Conservation (phyloP, 2,888 invertebrate genomes). For the Carabus problematicus region DNA sequence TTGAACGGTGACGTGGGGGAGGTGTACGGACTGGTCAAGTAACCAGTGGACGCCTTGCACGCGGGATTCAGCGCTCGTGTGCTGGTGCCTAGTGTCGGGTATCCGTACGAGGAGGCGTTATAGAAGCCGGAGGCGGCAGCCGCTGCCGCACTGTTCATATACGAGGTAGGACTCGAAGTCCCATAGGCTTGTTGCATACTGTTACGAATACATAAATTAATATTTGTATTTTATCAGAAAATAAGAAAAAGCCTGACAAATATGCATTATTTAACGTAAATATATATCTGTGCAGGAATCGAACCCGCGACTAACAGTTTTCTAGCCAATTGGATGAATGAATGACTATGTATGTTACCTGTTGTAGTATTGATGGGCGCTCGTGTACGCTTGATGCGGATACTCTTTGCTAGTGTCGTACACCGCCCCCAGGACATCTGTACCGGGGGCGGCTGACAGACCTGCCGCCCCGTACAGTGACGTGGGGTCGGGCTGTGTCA, state of each 20-base stretch:
- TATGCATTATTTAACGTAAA: too few species aligned
- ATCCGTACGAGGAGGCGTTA: conserved; percentile 57
- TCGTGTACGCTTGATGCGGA: conserved; percentile 65
- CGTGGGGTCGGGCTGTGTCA: conserved; percentile 54
- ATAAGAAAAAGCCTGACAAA: not conserved
- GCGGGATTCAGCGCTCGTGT: conserved; percentile 58
- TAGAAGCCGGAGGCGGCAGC: conserved; percentile 57
- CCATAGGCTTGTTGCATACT: conserved; percentile 62
- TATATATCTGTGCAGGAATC: not conserved
- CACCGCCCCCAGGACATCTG: conserved; percentile 52
- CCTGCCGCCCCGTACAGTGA: conserved; percentile 58
- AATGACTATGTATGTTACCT: too few species aligned
- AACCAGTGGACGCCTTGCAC: conserved; percentile 65
- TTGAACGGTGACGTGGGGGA: conserved; percentile 55
- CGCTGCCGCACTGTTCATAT: conserved; percentile 55
- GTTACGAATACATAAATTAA: conserved; percentile 43
- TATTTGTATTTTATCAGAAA: not conserved
- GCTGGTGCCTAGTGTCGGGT: conserved; percentile 47
- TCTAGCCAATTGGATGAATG: too few species aligned
- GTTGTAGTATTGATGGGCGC: conserved; percentile 77
- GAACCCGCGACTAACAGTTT: not conserved
- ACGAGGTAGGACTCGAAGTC: conserved; percentile 54
- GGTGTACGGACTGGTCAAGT: conserved; percentile 58
- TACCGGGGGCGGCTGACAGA: conserved; percentile 48
- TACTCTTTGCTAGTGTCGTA: conserved; percentile 59